These are phyloP conservation scores for Heliconius melpomene DNA, from an alignment of 1,140 invertebrate species.

Conservation along the genomic window DNA sequence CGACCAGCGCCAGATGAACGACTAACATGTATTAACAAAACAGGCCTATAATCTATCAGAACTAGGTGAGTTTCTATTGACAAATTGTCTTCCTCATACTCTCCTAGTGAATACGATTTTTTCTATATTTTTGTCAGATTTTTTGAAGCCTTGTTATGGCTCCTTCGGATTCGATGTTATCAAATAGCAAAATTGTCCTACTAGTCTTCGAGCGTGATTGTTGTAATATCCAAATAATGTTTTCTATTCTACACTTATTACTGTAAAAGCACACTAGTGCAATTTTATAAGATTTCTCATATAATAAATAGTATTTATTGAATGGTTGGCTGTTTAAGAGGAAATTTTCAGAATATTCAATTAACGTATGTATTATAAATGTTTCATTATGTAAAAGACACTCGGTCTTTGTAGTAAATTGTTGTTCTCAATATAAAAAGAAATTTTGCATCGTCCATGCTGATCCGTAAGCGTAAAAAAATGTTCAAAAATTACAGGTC, in stretches of 20 bases:
- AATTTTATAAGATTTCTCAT: conserved; percentile 1
- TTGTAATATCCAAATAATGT: background rate
- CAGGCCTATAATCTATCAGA: background rate
- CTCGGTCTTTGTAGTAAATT: background rate
- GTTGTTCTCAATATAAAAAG: background rate
- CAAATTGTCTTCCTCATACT: background rate
- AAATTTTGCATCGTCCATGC: background rate
- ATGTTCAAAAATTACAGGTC: background rate
- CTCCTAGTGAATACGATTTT: background rate
- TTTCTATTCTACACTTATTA: background rate
- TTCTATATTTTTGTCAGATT: background rate
- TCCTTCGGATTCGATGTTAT: background rate
- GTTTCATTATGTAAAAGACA: no score
- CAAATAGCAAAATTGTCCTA: background rate
- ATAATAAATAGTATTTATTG: conserved; percentile 4
- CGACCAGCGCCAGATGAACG: conserved; percentile 51
- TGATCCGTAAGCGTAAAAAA: background rate
- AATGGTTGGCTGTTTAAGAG: background rate
- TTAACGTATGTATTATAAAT: background rate
- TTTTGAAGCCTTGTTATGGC: background rate
- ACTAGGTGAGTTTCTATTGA: background rate
- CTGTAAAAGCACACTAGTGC: background rate
- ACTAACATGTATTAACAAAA: background rate
- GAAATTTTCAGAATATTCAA: background rate
- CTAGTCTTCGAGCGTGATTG: background rate